Conservation (phyloP, 2,113 vertebrate species). For the Phylloscopus whistleri region DNA sequence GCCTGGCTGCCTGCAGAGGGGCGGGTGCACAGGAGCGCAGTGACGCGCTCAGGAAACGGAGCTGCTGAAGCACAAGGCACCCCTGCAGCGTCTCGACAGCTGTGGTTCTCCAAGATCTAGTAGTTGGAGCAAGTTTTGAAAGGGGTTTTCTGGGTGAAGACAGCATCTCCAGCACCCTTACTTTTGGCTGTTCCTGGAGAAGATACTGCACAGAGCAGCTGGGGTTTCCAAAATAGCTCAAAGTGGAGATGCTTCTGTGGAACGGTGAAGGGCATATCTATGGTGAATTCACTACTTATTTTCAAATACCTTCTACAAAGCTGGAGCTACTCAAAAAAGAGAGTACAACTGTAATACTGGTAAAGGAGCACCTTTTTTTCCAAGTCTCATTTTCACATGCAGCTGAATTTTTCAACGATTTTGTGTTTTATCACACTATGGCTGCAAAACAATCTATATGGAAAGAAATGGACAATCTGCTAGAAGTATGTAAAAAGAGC, state of each 20-base stretch:
- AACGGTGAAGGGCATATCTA: background rate
- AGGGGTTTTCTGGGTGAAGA: background rate
- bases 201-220: background rate
- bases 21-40: accelerated
- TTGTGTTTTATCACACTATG: background rate
- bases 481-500: background rate
- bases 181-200: background rate
- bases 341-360: background rate
- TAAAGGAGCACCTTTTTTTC: background rate
- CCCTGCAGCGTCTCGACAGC: background rate
- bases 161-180: accelerated
- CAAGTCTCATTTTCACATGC: background rate
- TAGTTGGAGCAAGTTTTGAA: background rate
- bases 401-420: background rate
- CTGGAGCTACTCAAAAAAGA: background rate
- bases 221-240: background rate
- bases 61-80: background rate
- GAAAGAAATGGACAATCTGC: background rate
- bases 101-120: background rate
- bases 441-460: background rate
- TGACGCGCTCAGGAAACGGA: background rate
- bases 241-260: background rate
- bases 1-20: background rate
- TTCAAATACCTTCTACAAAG: background rate
- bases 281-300: background rate